Conservation (phyloP, 2,113 vertebrate species). For the Jacana jacana region DNA sequence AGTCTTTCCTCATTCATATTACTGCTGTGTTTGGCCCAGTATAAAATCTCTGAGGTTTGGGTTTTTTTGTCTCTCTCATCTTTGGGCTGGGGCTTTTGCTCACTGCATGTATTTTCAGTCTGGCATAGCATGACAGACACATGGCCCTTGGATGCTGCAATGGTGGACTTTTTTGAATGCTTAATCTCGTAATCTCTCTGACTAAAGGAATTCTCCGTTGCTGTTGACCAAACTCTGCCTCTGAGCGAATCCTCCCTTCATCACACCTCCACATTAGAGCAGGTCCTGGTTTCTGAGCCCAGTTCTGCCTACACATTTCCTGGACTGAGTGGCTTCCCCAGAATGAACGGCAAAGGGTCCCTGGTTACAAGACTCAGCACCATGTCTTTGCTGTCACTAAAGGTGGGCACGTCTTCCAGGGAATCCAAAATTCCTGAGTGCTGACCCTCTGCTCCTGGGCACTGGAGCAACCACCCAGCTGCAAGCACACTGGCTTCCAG, state of each 20-base stretch:
- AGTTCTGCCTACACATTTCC: neutral
- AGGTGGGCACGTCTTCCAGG: neutral
- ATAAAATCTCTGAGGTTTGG: neutral
- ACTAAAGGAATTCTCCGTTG: neutral
- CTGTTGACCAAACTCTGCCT: neutral
- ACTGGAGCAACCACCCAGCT: neutral
- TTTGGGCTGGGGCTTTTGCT: neutral
- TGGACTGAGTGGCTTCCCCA: neutral
- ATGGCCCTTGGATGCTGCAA: neutral
- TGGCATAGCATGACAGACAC: neutral
- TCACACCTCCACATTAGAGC: accelerated
- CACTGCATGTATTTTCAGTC: neutral
- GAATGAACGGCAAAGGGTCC: neutral
- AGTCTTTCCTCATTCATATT: neutral
- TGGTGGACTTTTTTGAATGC: accelerated
- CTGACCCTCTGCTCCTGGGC: neutral
- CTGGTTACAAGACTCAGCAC: neutral
- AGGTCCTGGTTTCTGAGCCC: neutral
- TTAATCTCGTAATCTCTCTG: neutral
- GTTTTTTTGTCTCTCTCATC: neutral
- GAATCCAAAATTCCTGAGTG: neutral
- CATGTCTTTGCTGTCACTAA: neutral
- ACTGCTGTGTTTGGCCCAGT: neutral
- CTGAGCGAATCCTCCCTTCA: neutral
- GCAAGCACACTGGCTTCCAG: neutral